A percentile compares a stretch with the other conserved stretches of the same genome.
Evolutionary conservation across 2,888 invertebrate genomes (phyloP).

Genomic region (Tetrapedia diversipes): DNA sequence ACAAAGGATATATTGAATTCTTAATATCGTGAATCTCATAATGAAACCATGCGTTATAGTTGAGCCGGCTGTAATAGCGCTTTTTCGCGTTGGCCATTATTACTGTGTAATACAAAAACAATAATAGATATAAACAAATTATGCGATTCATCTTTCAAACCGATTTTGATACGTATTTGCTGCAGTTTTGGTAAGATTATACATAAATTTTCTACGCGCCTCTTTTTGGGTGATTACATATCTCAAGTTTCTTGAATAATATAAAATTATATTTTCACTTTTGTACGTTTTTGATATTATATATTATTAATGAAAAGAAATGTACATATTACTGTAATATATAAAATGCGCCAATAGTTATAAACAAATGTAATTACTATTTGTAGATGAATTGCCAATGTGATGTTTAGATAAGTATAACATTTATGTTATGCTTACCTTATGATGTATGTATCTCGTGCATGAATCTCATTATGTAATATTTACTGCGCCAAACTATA

Average conservation of each 20-base stretch:
- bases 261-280: conserved; percentile 70
- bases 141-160: conserved; percentile 25
- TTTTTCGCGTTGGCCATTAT: conserved; percentile 35
- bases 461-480: conserved; percentile 61
- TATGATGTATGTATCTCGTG: too few relatives aligned
- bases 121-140: conserved; percentile 22
- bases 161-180: conserved; percentile 50
- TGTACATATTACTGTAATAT: conserved; percentile 70
- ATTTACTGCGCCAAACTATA: conserved; percentile 39
- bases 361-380: conserved; percentile 66
- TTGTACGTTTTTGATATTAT: conserved; percentile 72
- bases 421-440: conserved; percentile 57
- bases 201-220: conserved; percentile 40
- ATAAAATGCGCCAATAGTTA: conserved; percentile 65
- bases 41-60: conserved; percentile 39
- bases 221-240: conserved; percentile 54
- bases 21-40: background rate
- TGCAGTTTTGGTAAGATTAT: conserved; percentile 45
- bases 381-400: conserved; percentile 75
- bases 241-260: conserved; percentile 59
- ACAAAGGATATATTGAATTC: background rate
- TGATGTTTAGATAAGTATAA: conserved; percentile 78
- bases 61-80: conserved; percentile 15
- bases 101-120: conserved; percentile 18
- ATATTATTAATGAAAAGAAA: conserved; percentile 46